Conservation (phyloP, 2,113 vertebrate species). For the Scortum barcoo region DNA sequence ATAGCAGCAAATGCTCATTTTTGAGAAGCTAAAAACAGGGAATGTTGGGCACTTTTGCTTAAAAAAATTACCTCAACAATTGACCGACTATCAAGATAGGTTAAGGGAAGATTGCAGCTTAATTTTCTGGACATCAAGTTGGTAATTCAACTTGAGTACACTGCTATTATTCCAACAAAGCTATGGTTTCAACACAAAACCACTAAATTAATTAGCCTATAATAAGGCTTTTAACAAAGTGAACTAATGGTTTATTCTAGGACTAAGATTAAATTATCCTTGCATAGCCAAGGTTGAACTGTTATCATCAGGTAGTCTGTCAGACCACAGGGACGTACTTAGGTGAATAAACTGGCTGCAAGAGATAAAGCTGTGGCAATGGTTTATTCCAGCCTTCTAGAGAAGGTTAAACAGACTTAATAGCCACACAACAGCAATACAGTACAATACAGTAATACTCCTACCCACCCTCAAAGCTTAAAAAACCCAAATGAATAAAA, state of each 20-base stretch:
- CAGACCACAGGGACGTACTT: conserved; percentile 59
- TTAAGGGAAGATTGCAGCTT: background rate
- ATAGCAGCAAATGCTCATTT: background rate
- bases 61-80: background rate
- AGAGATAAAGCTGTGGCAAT: conserved; percentile 39
- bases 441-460: background rate
- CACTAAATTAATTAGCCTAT: background rate
- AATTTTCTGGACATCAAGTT: background rate
- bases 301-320: conserved; percentile 43
- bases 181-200: background rate
- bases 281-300: conserved; percentile 46
- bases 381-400: conserved; percentile 7
- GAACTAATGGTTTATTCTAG: conserved; percentile 9
- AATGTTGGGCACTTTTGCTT: background rate
- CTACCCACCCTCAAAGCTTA: background rate
- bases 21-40: no score
- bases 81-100: background rate
- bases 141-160: background rate
- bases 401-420: conserved; percentile 43
- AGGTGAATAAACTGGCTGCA: conserved; percentile 39
- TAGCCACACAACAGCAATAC: conserved; percentile 13
- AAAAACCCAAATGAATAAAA: conserved; percentile 21
- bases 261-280: conserved; percentile 12
- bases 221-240: conserved; percentile 1
- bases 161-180: background rate